Evolutionary conservation across 2,797 vertebrate species (phyloP).

Genomic region (Eulemur rubriventer): DNA sequence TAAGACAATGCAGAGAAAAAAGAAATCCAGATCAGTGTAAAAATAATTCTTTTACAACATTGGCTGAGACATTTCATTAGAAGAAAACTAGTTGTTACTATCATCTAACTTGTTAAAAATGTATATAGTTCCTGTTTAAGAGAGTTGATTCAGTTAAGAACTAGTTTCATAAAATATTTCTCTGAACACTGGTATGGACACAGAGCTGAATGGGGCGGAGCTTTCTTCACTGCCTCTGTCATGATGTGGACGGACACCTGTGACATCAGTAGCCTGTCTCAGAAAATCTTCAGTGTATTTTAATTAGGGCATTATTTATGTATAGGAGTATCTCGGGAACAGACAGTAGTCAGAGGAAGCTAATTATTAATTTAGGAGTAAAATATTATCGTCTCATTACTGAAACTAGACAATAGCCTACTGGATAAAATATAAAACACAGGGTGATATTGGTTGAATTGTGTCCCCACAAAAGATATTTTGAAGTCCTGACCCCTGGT

Average conservation of each 20-base stretch:
- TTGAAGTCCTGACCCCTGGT: background rate
- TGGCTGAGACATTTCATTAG: constrained; percentile 11
- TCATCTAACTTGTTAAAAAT: background rate
- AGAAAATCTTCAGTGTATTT: background rate
- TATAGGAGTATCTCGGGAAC: background rate
- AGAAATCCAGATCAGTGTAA: background rate
- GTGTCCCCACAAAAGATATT: background rate
- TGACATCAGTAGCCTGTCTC: background rate
- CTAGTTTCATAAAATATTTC: background rate
- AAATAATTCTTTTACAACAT: background rate
- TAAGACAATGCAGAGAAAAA: background rate
- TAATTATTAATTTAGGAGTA: background rate
- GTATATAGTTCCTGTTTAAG: background rate
- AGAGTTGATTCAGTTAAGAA: background rate
- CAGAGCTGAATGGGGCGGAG: background rate
- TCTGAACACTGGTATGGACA: background rate
- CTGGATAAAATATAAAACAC: background rate
- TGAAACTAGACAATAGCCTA: background rate
- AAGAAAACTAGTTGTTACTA: constrained; percentile 4
- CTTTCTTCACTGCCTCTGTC: background rate
- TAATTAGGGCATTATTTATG: background rate
- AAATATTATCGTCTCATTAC: background rate
- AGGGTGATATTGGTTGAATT: background rate
- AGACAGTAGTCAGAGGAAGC: background rate
- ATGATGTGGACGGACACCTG: background rate